Conservation (phyloP, 2,797 vertebrate species). For the Helarctos malayanus region DNA sequence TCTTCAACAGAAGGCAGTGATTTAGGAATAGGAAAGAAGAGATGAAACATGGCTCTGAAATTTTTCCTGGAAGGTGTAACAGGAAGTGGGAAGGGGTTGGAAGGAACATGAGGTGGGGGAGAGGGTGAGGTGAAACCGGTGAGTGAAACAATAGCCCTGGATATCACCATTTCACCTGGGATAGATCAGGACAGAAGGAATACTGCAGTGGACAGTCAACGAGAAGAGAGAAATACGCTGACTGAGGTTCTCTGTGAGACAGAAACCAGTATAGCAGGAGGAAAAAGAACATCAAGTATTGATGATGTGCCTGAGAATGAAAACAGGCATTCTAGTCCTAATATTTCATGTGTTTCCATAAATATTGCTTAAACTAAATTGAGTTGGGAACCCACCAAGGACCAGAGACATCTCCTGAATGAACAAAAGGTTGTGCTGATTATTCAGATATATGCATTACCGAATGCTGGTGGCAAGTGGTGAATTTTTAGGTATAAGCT, state of each 20-base stretch:
- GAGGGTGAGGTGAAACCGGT: not conserved
- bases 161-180: not conserved
- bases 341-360: not conserved
- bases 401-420: conserved; percentile 39
- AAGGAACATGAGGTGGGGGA: not conserved
- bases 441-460: not conserved
- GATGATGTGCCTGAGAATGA: conserved; percentile 46
- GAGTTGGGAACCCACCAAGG: not conserved
- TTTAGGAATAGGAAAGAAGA: not conserved
- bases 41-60: not conserved
- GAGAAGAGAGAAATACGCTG: not conserved
- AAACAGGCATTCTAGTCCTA: not conserved
- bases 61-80: not conserved
- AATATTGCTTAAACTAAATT: conserved; percentile 50
- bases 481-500: conserved; percentile 7
- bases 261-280: not conserved
- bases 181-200: not conserved
- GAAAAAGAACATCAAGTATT: not conserved
- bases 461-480: not conserved
- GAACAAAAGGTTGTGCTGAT: not conserved
- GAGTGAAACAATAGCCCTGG: not conserved
- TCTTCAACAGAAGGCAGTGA: not conserved
- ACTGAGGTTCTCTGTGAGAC: not conserved
- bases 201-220: not conserved
- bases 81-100: not conserved